Evolutionary conservation across 2,888 invertebrate genomes (phyloP), one percentile per base, ranked within the genome.

Genomic region (Hypena proboscidalis): DNA sequence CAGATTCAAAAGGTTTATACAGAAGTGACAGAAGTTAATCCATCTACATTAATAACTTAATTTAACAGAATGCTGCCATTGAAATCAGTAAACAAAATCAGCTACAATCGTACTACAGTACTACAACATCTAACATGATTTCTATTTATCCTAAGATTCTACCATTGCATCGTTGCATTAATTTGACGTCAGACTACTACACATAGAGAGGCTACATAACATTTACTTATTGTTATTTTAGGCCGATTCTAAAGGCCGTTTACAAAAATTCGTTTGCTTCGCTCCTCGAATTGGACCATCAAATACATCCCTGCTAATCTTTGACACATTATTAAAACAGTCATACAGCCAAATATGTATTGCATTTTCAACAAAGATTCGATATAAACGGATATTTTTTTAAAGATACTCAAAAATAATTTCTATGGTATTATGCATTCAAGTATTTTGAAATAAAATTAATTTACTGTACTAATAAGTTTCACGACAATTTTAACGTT

Each of bases 131-230:
- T 22, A 22, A n/a, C n/a, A 8, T 22, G 22, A 22, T 22, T 22
- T 7, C 7, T n/a, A 7, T 20, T 20, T 20, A n/a, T 7, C 20
- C 20, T 20, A 8, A 23, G 1, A 23, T 23, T 23, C 20, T 14
- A 30, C 11, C 20, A 50, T 60, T 65, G 40, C 61, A 59, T 51
- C 43, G 52, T 65, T 68, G 36, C 53, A 11, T 54, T 70, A 64
- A 68, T 68, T 68, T 72, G 66, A 70, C 66, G 38, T 52, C 31
- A 13, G 25, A 14, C 27, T 38, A 47, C 31, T 51, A 31, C 32
- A 38, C 23, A 31, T 37, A 6, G 3, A 37, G 0, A 22, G 5
- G 27, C 29, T 45, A 50, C 19, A 10, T 30, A 8, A 45, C 25
- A 36, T 25, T 31, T 22, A 31, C 9, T 15, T 29, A 25, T 3